Evolutionary conservation across 2,888 invertebrate genomes (phyloP), one percentile per base, ranked within the genome.

Genomic region (Protophormia terraenovae): DNA sequence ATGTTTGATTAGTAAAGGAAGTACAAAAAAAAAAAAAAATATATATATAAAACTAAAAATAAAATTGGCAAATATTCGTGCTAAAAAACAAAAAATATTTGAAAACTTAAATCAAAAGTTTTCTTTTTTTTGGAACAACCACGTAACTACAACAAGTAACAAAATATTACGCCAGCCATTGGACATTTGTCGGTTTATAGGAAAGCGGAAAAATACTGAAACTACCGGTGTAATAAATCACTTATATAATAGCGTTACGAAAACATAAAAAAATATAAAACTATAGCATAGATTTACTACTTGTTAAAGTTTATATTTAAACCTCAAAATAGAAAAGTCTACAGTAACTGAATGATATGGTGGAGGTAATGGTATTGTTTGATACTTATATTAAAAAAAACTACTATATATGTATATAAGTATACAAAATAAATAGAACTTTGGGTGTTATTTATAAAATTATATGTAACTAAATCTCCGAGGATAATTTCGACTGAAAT

Each of bases 51-150:
- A 12, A 24, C 62, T 35, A 35, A 62, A 19, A 67, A 27, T 4
- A 73, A 73, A 73, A 47, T 62, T 73, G 73, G 73, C 60, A 73
- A 60, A 62, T 62, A 73, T 73, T 73, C 32, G 16, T 50, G 35
- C 0, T 47, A 3, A 38, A 14, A 4, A 0, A 41, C 2, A 19
- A 53, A 22, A 50, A 50, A 24, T 10, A 10, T 8, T 3, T 8
- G 53, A 1, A 32, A 64, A 38, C 50, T 55, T 55, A 55, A 45
- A 77, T 67, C 32, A 77, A 45, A 55, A n/a, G 14, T 69, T 53
- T 41, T 27, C 27, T 53, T 53, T 27, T 5, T 29, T 10, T 19
- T 45, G 3, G 7, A 58, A 3, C 8, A 24, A 2, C 19, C 4
- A 38, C 14, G 22, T 22, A 10, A 2, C 6, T 10, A 50, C n/a